These are phyloP conservation scores for Luffia ferchaultella DNA, from an alignment of 2,888 invertebrate species.

Conservation along the genomic window DNA sequence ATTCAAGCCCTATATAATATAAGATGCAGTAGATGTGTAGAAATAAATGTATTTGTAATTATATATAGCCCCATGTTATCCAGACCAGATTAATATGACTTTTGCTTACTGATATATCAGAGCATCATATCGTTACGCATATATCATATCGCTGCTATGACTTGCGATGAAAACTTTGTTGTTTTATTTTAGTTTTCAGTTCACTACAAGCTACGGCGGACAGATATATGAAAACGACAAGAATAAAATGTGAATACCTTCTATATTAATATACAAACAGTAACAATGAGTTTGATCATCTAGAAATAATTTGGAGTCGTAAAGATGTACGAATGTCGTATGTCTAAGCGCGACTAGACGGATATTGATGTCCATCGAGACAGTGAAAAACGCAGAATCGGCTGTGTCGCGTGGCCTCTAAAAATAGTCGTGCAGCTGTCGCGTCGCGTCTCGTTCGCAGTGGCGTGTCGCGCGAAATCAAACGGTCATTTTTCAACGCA, in stretches of 20 bases:
- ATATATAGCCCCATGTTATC: background rate
- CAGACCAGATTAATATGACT: background rate
- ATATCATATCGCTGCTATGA: constrained; percentile 10
- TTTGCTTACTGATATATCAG: constrained; percentile 27
- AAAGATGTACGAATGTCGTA: background rate
- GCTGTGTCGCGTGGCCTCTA: constrained; percentile 35
- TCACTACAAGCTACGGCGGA: too few relatives aligned
- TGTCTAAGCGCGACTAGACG: constrained; percentile 51
- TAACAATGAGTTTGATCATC: background rate
- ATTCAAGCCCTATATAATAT: too few relatives aligned
- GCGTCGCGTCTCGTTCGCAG: constrained; percentile 26
- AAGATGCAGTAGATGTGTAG: background rate
- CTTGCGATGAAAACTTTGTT: background rate
- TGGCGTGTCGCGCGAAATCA: constrained; percentile 24
- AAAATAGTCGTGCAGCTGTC: constrained; percentile 56
- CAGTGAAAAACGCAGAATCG: constrained; percentile 64
- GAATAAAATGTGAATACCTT: background rate
- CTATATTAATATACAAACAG: background rate
- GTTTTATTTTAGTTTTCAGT: background rate
- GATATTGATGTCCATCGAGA: constrained; percentile 57
- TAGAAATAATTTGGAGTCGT: background rate
- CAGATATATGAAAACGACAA: background rate
- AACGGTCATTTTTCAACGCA: constrained; percentile 19
- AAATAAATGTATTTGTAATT: background rate
- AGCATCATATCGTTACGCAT: constrained; percentile 20